Conservation (phyloP, 2,113 vertebrate genomes). For the Motacilla alba region DNA sequence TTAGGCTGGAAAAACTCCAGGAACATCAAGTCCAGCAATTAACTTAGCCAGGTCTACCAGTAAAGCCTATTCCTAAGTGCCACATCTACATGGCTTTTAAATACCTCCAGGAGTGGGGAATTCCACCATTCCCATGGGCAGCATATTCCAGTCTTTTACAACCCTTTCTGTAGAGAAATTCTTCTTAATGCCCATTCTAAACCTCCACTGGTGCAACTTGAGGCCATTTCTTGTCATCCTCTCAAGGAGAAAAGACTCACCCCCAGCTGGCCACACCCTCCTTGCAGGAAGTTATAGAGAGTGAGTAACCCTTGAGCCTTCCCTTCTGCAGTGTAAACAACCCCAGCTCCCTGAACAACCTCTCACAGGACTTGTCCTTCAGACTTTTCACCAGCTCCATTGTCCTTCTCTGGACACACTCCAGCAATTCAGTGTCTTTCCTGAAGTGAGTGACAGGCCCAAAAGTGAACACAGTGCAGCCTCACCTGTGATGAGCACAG, state of each 20-base stretch:
- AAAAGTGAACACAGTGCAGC: background rate
- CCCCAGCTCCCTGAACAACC: background rate
- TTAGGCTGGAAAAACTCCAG: background rate
- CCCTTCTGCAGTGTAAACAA: background rate
- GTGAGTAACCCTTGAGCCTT: background rate
- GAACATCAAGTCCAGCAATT: background rate
- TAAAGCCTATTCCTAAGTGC: background rate
- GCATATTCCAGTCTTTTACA: background rate
- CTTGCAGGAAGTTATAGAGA: background rate
- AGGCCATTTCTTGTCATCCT: background rate
- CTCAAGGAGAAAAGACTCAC: background rate
- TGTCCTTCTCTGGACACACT: background rate
- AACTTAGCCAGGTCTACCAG: background rate
- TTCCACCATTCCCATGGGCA: background rate
- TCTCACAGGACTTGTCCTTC: background rate
- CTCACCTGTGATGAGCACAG: background rate
- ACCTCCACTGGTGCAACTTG: background rate
- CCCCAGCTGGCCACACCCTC: background rate
- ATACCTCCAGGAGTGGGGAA: background rate
- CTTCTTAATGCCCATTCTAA: background rate
- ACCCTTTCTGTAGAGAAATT: background rate
- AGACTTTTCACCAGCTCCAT: background rate
- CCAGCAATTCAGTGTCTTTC: background rate
- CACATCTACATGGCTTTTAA: background rate
- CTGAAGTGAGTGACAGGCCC: background rate